These are phyloP conservation scores for Cephonodes hylas DNA, from an alignment of 2,888 invertebrate genomes.

Conservation along the genomic window DNA sequence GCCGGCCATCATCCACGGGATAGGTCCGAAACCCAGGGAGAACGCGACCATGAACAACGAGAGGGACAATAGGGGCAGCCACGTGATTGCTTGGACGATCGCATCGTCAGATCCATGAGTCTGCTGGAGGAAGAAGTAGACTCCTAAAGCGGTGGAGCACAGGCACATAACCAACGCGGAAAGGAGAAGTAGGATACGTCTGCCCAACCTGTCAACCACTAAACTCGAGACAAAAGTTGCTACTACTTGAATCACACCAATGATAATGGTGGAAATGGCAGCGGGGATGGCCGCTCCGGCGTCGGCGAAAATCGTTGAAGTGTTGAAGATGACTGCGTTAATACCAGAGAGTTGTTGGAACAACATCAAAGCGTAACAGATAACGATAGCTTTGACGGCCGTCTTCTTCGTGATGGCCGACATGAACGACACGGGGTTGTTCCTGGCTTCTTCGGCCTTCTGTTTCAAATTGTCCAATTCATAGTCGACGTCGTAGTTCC, in stretches of 20 bases:
- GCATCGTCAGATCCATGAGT: conserved; percentile 45
- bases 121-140: conserved; percentile 83
- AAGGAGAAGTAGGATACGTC: conserved; percentile 86
- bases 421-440: conserved; percentile 78
- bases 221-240: conserved; percentile 88
- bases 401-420: conserved; percentile 82
- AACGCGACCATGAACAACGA: conserved; percentile 90
- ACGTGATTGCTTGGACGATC: conserved; percentile 81
- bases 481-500: conserved; percentile 83
- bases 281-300: conserved; percentile 82
- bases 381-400: conserved; percentile 84
- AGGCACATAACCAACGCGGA: conserved; percentile 87
- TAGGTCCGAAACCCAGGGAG: conserved; percentile 92
- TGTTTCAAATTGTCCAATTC: conserved; percentile 84
- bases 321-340: conserved; percentile 92
- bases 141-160: conserved; percentile 85
- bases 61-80: conserved; percentile 88
- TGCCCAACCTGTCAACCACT: conserved; percentile 90
- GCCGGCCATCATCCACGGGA: conserved; percentile 92
- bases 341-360: conserved; percentile 94
- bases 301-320: conserved; percentile 86
- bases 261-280: conserved; percentile 86
- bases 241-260: conserved; percentile 91
- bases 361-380: conserved; percentile 90
- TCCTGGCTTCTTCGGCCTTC: conserved; percentile 74